phyloP scores from a whole-genome alignment of 1,140 invertebrate species.

The Medauroidea extradentata region DNA sequence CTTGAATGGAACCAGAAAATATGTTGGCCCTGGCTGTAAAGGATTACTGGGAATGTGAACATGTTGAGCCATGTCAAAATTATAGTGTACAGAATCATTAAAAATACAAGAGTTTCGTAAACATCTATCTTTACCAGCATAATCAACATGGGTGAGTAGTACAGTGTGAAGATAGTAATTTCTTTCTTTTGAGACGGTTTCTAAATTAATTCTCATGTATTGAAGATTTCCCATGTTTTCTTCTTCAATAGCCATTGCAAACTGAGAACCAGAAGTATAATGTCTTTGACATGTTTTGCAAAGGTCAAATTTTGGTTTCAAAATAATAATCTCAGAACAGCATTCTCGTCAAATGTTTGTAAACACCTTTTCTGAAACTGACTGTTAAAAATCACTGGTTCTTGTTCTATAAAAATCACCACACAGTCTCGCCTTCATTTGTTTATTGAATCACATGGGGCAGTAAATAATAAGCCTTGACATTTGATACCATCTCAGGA shows the following conservation, averaged over 20 bases:
- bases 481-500: too few species aligned
- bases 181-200: neutral
- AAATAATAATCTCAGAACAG: neutral
- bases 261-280: neutral
- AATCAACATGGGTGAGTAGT: too few species aligned
- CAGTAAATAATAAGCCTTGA: too few species aligned
- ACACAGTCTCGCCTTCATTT: too few species aligned
- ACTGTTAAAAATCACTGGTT: too few species aligned
- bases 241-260: neutral
- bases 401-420: too few species aligned
- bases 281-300: neutral
- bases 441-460: too few species aligned
- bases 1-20: slow-evolving; percentile 18
- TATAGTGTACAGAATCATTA: neutral
- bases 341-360: neutral
- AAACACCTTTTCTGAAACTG: too few species aligned
- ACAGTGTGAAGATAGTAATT: neutral
- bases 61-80: neutral
- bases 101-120: neutral
- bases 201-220: neutral
- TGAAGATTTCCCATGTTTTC: neutral
- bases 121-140: neutral
- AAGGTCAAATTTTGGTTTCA: neutral
- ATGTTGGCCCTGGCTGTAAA: slow-evolving; percentile 15
- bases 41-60: slow-evolving; percentile 8